Evolutionary conservation across 2,113 vertebrate species (phyloP), one percentile per base, ranked within the genome.

Genomic region (Corydoras sp.): DNA sequence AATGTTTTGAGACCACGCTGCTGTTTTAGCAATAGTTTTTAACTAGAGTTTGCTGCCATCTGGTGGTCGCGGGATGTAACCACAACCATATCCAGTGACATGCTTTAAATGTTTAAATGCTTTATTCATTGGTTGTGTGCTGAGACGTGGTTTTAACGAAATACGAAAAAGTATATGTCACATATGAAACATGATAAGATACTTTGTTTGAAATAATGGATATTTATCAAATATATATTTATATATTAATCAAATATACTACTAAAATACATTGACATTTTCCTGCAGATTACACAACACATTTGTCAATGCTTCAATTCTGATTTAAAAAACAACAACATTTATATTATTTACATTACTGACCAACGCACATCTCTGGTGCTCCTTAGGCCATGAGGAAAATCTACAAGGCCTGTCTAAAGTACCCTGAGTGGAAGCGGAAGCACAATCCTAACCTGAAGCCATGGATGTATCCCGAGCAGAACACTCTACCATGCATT

Each of bases 391-490:
- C 89, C 0, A 92, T 94, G 91, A 93, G 89, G 80, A 92, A 92
- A 83, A 89, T 93, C 85, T 91, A 95, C 88, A 94, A 91, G 77
- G 90, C 93, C 0, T 91, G 91, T 7, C 81, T 90, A 78, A 95
- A 95, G 82, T 92, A 94, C n/a, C 92, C 88, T 0, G 91, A 92
- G 74, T 94, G 91, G 92, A 92, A 92, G 76, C 83, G 86, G 30
- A 89, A 87, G 68, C 91, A 94, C 18, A 81, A 88, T 43, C 90
- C 91, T 0, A 64, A 48, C n/a, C 85, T 89, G 77, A 93, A 94
- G 84, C 91, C 90, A 0, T 92, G 92, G 92, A 81, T 92, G 76
- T 94, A 86, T 53, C 91, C 91, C 0, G 90, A 92, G 79, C 92
- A 92, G 86, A 93, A 90, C 87, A 83, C 82, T 0, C 82, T 93